These are phyloP conservation scores for Hippopotamyrus pictus DNA, from an alignment of 2,797 vertebrate genomes.

Conservation along the genomic window DNA sequence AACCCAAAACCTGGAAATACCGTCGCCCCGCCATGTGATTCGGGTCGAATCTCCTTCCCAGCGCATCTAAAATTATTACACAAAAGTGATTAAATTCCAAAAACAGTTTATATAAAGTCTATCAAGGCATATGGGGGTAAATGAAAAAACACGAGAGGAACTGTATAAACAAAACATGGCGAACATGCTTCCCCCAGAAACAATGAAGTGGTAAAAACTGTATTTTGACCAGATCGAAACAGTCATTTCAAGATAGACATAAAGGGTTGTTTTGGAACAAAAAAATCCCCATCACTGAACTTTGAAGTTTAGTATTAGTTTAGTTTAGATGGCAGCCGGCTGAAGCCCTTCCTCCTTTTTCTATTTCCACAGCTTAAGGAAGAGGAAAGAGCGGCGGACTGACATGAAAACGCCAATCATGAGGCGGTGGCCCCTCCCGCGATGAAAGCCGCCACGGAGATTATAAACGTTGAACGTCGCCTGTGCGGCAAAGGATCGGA, in stretches of 20 bases:
- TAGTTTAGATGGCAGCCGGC: not conserved
- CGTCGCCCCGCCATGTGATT: not conserved
- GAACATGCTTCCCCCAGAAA: not conserved
- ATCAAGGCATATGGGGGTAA: not conserved
- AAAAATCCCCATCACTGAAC: not conserved
- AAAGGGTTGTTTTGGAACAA: not conserved
- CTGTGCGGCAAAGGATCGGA: not conserved
- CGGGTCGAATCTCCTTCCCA: not conserved
- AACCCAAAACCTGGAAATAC: not conserved
- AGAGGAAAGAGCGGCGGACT: not conserved
- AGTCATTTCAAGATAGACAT: not conserved
- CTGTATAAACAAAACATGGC: not conserved
- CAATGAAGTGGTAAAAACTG: not conserved
- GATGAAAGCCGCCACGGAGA: not conserved
- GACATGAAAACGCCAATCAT: constrained; percentile 44
- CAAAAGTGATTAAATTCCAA: not conserved
- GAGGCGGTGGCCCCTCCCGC: constrained; percentile 60
- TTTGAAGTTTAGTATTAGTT: not conserved
- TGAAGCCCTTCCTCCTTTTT: not conserved
- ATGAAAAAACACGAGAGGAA: not conserved
- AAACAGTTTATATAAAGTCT: not conserved
- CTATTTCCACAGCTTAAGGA: not conserved
- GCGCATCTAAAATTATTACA: not conserved
- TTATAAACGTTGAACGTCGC: constrained; percentile 61
- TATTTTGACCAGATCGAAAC: not conserved